phyloP scores from a whole-genome alignment of 2,888 invertebrate genomes.

The Conops quadrifasciatus region DNA sequence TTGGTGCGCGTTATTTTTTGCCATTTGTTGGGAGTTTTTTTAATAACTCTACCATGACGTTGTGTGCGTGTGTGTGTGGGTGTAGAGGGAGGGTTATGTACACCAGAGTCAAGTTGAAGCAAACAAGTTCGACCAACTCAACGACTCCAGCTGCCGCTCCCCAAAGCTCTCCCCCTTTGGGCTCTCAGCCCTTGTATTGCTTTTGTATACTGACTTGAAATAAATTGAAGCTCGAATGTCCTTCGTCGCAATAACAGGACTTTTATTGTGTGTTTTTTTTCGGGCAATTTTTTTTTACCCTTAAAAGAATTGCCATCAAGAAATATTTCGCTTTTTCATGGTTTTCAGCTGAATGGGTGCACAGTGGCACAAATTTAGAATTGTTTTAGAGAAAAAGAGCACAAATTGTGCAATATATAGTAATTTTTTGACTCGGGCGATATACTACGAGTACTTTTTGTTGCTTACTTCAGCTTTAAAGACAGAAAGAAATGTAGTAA shows the following conservation, averaged over 20 bases:
- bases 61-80: no score
- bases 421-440: no score
- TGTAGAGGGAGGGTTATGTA: no score
- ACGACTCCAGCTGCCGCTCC: background rate
- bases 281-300: constrained; percentile 17
- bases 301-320: constrained; percentile 17
- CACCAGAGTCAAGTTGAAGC: no score
- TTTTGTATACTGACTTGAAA: constrained; percentile 11
- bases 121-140: no score
- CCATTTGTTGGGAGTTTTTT: background rate
- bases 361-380: constrained; percentile 30
- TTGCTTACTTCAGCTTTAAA: no score
- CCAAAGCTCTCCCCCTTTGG: background rate
- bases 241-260: constrained; percentile 7
- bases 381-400: background rate
- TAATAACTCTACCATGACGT: background rate
- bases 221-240: constrained; percentile 17
- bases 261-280: constrained; percentile 6
- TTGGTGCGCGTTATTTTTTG: background rate
- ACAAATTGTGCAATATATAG: no score
- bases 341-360: constrained; percentile 18
- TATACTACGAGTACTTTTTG: no score
- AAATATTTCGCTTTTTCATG: constrained; percentile 24
- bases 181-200: background rate
- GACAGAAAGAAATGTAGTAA: no score